Conservation (phyloP, 2,797 vertebrate genomes). For the Vespertilio murinus region DNA sequence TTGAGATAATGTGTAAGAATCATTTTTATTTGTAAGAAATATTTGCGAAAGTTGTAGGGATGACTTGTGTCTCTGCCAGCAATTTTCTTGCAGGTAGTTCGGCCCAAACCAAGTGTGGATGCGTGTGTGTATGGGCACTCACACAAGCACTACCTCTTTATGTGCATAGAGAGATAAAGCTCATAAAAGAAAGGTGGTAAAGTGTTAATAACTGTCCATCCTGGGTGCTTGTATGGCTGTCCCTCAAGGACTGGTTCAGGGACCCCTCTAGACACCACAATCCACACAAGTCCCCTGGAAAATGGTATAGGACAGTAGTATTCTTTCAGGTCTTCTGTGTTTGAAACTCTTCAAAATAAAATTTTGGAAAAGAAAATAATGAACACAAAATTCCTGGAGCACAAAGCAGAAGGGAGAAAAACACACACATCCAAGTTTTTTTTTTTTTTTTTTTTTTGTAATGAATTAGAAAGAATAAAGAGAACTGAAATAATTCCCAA, state of each 20-base stretch:
- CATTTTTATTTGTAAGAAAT: neutral
- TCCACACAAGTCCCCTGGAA: neutral
- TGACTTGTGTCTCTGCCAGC: neutral
- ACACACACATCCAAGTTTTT: neutral
- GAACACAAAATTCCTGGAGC: neutral
- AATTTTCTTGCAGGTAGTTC: neutral
- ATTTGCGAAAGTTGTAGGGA: neutral
- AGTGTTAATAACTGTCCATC: neutral
- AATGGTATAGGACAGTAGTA: neutral
- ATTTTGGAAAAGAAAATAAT: neutral
- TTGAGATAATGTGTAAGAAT: neutral
- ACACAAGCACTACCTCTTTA: neutral
- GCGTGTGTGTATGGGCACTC: neutral
- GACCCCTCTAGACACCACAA: neutral
- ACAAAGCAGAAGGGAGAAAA: neutral
- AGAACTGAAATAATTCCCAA: neutral
- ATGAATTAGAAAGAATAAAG: neutral
- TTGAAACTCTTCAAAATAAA: slow-evolving; percentile 6
- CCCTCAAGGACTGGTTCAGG: neutral
- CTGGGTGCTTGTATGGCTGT: neutral
- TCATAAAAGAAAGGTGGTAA: neutral
- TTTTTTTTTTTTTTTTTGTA: neutral
- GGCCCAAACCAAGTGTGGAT: neutral
- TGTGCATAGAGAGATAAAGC: neutral
- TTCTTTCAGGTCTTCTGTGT: neutral